A percentile compares a stretch with the other conserved stretches of the same genome.
Conservation (phyloP, 2,888 invertebrate genomes). For the Marasmarcha lunaedactyla region DNA sequence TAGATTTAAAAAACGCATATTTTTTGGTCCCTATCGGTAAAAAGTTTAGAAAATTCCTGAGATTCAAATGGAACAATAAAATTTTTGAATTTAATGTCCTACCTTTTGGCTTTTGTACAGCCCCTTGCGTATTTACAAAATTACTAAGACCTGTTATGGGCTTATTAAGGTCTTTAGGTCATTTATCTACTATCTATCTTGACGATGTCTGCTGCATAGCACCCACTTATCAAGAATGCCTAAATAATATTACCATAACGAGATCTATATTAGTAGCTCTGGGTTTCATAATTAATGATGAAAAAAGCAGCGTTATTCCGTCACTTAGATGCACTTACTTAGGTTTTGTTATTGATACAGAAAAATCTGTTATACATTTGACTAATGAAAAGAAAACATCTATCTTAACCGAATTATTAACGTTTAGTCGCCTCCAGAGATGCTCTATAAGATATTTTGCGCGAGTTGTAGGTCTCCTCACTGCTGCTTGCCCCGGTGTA, state of each 20-base stretch:
- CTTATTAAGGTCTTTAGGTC: slow-evolving; percentile 7
- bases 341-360: slow-evolving; percentile 2
- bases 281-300: slow-evolving; percentile 5
- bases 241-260: slow-evolving; percentile 5
- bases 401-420: not conserved
- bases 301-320: slow-evolving; percentile 4
- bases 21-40: slow-evolving; percentile 5
- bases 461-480: slow-evolving; percentile 9
- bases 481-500: slow-evolving; percentile 10
- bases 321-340: slow-evolving; percentile 1
- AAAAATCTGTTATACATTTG: not conserved
- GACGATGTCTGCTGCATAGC: slow-evolving; percentile 9
- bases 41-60: slow-evolving; percentile 5
- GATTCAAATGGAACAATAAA: slow-evolving; percentile 4
- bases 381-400: not conserved
- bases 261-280: slow-evolving; percentile 3
- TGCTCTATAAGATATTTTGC: slow-evolving; percentile 4
- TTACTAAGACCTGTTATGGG: slow-evolving; percentile 9
- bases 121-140: slow-evolving; percentile 11
- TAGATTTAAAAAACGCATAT: slow-evolving; percentile 7
- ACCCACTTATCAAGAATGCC: slow-evolving; percentile 6
- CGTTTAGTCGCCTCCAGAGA: not conserved
- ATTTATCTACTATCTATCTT: slow-evolving; percentile 9
- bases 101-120: not conserved
- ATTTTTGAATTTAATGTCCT: slow-evolving; percentile 9